These are phyloP conservation scores for Meiosimyza platycephala DNA, from an alignment of 2,888 invertebrate genomes.

Conservation along the genomic window DNA sequence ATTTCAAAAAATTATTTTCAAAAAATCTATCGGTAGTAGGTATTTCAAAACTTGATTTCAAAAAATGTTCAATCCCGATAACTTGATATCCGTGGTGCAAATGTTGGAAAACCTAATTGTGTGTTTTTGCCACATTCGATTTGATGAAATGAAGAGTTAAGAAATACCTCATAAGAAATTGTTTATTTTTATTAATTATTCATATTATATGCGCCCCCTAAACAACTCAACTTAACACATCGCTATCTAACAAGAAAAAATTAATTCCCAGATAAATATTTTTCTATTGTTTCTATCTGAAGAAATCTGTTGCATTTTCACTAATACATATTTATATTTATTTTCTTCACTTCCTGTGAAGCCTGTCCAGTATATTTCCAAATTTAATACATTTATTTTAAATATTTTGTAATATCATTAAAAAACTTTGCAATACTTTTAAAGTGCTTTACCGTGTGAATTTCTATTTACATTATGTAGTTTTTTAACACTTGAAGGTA, in stretches of 20 bases:
- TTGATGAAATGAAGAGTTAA: too few relatives aligned
- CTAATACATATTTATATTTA: slow-evolving; percentile 5
- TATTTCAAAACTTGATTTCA: too few relatives aligned
- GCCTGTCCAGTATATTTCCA: background rate
- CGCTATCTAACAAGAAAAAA: background rate
- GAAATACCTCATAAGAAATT: too few relatives aligned
- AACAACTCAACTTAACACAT: background rate
- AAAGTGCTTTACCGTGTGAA: background rate
- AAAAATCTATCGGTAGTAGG: too few relatives aligned
- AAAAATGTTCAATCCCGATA: too few relatives aligned
- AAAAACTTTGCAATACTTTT: background rate
- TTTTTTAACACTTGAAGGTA: background rate
- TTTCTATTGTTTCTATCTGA: background rate
- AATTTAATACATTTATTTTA: too few relatives aligned
- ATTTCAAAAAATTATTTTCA: too few relatives aligned
- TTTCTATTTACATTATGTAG: background rate
- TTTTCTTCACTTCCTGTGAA: slow-evolving; percentile 22
- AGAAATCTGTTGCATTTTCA: background rate
- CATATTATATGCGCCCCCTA: too few relatives aligned
- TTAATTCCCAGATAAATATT: slow-evolving; percentile 10
- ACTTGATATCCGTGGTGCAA: too few relatives aligned
- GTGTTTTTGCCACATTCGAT: too few relatives aligned
- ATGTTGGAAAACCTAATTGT: too few relatives aligned
- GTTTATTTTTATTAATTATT: too few relatives aligned
- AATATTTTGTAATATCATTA: background rate